These are phyloP conservation scores for Macropus fuliginosus DNA, from an alignment of 2,797 vertebrate species.

Conservation along the genomic window DNA sequence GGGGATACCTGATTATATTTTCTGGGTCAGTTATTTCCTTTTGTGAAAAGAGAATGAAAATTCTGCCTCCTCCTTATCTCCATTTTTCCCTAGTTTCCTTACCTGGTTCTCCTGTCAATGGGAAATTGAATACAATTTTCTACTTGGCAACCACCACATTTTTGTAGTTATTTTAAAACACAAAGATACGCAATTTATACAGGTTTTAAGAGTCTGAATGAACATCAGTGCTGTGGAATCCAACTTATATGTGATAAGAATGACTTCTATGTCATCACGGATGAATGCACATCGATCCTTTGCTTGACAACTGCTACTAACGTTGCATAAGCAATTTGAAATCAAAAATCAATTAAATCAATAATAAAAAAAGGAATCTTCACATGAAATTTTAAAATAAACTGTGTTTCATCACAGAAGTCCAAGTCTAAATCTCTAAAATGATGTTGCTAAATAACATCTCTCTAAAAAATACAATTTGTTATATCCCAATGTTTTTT, in stretches of 20 bases:
- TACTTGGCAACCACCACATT: background rate
- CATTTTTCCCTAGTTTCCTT: background rate
- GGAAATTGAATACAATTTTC: background rate
- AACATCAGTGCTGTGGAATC: background rate
- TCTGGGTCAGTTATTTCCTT: background rate
- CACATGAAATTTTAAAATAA: background rate
- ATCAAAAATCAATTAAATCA: background rate
- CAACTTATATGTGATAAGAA: background rate
- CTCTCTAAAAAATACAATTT: background rate
- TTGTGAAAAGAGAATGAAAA: background rate
- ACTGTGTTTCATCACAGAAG: background rate
- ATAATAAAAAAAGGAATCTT: background rate
- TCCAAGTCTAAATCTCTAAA: background rate
- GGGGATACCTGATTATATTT: background rate
- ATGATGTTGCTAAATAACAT: background rate
- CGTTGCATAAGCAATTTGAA: background rate
- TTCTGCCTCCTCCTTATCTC: background rate
- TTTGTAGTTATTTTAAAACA: background rate
- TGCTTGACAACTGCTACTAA: background rate
- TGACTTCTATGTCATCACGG: background rate
- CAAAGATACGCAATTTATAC: background rate
- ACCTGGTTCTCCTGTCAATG: background rate
- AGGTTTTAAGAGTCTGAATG: background rate
- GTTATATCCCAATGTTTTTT: background rate
- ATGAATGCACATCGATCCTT: background rate